Conservation (phyloP, 2,113 vertebrate species). For the Pseudorhombus dupliciocellatus region DNA sequence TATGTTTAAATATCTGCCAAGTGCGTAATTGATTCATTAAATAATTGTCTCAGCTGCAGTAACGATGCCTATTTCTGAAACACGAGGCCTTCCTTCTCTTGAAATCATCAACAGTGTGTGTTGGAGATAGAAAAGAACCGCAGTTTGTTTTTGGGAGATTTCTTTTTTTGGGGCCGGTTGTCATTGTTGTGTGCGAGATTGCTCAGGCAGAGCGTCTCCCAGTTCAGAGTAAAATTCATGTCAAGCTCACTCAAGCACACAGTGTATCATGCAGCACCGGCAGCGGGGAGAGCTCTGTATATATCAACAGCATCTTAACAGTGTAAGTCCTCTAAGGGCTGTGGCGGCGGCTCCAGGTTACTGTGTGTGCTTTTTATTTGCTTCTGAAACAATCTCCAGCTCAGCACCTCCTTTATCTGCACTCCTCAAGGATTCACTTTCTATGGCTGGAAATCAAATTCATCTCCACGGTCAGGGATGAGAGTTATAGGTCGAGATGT, state of each 20-base stretch:
- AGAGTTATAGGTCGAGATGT: neutral
- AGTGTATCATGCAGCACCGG: constrained; percentile 20
- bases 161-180: constrained; percentile 1
- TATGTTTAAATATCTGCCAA: neutral
- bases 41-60: neutral
- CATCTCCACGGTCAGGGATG: neutral
- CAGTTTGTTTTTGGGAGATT: neutral
- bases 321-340: constrained; percentile 34
- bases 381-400: constrained; percentile 16
- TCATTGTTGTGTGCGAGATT: constrained; percentile 1
- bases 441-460: neutral
- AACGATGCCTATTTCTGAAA: neutral
- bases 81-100: neutral
- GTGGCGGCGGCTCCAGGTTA: constrained; percentile 7
- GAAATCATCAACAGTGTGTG: neutral
- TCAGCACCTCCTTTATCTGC: neutral
- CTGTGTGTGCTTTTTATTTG: constrained; percentile 5
- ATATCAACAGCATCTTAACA: constrained; percentile 45
- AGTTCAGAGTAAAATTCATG: constrained; percentile 38
- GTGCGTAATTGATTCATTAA: neutral
- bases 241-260: constrained; percentile 34
- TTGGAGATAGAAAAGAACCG: neutral
- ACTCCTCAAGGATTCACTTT: neutral
- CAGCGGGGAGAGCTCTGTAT: constrained; percentile 25
- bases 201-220: neutral